Conservation (phyloP, 2,888 invertebrate species). For the Portevinia maculata region DNA sequence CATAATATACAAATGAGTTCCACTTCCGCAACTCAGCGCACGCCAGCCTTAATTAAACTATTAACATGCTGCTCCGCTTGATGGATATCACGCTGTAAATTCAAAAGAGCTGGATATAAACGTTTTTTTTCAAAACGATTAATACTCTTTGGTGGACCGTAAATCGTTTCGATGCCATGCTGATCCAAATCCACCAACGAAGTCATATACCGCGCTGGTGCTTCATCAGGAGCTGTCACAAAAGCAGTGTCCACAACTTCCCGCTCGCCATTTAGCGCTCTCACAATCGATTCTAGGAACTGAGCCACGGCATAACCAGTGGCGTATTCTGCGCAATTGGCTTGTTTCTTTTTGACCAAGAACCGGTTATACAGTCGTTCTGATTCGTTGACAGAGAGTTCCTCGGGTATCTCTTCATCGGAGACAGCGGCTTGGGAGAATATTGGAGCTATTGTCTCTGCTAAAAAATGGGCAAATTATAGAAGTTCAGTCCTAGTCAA, state of each 20-base stretch:
- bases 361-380: conserved; percentile 62
- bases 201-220: conserved; percentile 68
- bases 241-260: conserved; percentile 72
- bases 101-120: conserved; percentile 63
- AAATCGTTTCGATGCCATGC: conserved; percentile 70
- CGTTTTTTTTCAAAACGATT: conserved; percentile 71
- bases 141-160: conserved; percentile 64
- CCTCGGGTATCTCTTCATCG: conserved; percentile 22
- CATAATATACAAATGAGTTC: conserved; percentile 11
- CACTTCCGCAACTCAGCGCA: conserved; percentile 40
- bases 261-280: conserved; percentile 65
- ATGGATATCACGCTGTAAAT: conserved; percentile 70
- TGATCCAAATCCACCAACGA: conserved; percentile 72
- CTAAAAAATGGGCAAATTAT: conserved; percentile 14
- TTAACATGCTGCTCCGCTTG: conserved; percentile 67
- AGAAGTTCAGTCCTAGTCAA: background rate
- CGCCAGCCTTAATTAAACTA: conserved; percentile 22
- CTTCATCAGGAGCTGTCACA: conserved; percentile 69
- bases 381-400: conserved; percentile 37
- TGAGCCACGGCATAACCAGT: conserved; percentile 62
- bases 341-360: conserved; percentile 49
- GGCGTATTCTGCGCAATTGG: conserved; percentile 39
- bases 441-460: conserved; percentile 69
- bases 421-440: conserved; percentile 73
- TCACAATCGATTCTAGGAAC: conserved; percentile 69